Conservation (phyloP, 1,140 invertebrate genomes). For the Drosophila sechellia region DNA sequence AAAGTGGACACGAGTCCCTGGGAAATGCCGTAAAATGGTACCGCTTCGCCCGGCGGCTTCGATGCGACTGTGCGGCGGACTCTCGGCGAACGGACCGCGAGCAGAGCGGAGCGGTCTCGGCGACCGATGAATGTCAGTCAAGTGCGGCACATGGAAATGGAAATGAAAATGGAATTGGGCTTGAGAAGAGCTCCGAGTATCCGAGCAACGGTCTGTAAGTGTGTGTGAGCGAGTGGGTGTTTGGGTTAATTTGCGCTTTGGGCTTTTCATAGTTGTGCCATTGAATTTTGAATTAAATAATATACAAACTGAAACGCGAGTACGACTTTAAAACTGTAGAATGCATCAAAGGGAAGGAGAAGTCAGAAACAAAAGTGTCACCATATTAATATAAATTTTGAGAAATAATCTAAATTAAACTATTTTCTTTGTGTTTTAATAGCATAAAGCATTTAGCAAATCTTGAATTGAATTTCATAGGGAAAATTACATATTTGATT, state of each 20-base stretch:
- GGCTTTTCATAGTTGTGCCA: conserved; percentile 58
- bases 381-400: background rate
- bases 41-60: conserved; percentile 65
- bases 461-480: too few relatives aligned
- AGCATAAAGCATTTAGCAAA: too few relatives aligned
- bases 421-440: background rate
- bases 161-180: conserved; percentile 5
- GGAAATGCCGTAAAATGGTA: conserved; percentile 51
- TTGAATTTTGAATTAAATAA: conserved; percentile 70
- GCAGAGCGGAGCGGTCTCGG: conserved; percentile 25
- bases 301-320: conserved; percentile 29
- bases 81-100: conserved; percentile 34
- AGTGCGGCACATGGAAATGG: conserved; percentile 33
- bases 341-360: conserved; percentile 6
- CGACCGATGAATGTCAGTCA: conserved; percentile 52
- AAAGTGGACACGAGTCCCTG: conserved; percentile 12
- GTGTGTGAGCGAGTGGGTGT: conserved; percentile 35
- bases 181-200: conserved; percentile 37
- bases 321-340: conserved; percentile 22
- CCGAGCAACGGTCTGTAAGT: background rate
- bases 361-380: background rate
- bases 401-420: background rate
- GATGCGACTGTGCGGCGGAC: conserved; percentile 66
- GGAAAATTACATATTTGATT: too few relatives aligned
- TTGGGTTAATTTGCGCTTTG: conserved; percentile 68